Conservation (phyloP, 1,140 invertebrate genomes). For the Idris sp. region DNA sequence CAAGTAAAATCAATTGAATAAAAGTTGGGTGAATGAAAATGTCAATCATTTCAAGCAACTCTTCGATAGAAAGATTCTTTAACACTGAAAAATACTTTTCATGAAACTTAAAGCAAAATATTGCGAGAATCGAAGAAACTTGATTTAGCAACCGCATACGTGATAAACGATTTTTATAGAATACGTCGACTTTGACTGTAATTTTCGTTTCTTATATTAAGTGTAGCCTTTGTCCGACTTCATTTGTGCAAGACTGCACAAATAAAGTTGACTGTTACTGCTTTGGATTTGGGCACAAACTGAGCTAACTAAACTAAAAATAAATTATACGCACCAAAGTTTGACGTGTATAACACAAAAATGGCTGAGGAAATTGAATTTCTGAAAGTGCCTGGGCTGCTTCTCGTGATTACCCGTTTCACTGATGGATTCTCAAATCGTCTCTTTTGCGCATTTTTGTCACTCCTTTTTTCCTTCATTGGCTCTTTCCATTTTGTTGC, state of each 20-base stretch:
- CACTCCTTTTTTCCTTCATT: slow-evolving; percentile 44
- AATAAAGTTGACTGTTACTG: slow-evolving; percentile 46
- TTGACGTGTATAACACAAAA: slow-evolving; percentile 61
- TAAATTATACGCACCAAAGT: slow-evolving; percentile 47
- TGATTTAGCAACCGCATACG: slow-evolving; percentile 35
- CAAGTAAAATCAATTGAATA: not conserved
- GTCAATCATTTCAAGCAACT: slow-evolving; percentile 12
- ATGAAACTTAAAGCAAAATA: slow-evolving; percentile 7
- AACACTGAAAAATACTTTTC: slow-evolving; percentile 48
- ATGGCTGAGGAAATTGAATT: slow-evolving; percentile 73
- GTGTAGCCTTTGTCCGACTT: slow-evolving; percentile 8
- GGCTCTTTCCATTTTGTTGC: slow-evolving; percentile 51
- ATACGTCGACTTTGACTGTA: not conserved
- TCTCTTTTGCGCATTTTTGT: slow-evolving; percentile 22
- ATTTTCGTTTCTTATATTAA: not conserved
- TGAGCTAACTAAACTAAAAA: slow-evolving; percentile 27
- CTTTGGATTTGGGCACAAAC: slow-evolving; percentile 10
- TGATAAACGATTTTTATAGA: slow-evolving; percentile 18
- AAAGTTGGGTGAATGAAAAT: slow-evolving; percentile 23
- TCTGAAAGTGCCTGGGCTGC: slow-evolving; percentile 67
- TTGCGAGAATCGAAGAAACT: slow-evolving; percentile 13
- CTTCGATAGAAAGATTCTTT: slow-evolving; percentile 3
- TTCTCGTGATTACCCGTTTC: slow-evolving; percentile 72
- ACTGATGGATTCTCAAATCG: slow-evolving; percentile 72
- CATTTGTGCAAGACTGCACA: slow-evolving; percentile 28